Evolutionary conservation across 2,888 invertebrate species (phyloP).

Genomic region (Julus scandinavius): DNA sequence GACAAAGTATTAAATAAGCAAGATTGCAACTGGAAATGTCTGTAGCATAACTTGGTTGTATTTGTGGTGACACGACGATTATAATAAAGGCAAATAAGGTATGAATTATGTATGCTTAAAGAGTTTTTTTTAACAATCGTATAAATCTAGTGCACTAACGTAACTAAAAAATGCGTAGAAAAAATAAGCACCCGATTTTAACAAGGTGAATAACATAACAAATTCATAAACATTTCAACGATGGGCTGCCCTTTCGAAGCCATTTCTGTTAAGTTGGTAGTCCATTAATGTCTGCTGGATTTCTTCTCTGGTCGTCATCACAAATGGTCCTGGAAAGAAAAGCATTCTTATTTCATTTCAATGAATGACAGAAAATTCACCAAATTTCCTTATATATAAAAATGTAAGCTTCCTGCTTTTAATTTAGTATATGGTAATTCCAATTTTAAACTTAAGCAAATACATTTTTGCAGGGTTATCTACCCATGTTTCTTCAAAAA

Average conservation of each 20-base stretch:
- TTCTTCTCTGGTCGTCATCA: conserved; percentile 66
- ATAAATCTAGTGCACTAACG: neutral
- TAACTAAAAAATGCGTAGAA: conserved; percentile 31
- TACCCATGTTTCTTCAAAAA: too few species aligned
- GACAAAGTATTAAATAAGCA: conserved; percentile 1
- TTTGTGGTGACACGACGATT: conserved; percentile 15
- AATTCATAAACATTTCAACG: neutral
- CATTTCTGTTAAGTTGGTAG: conserved; percentile 64
- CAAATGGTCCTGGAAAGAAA: conserved; percentile 65
- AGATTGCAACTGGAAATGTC: conserved; percentile 17
- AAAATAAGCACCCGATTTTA: neutral
- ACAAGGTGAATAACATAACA: neutral
- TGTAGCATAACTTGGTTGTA: neutral
- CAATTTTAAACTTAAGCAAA: too few species aligned
- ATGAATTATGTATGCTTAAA: conserved; percentile 4
- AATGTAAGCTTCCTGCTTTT: too few species aligned
- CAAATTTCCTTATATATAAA: neutral
- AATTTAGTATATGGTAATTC: too few species aligned
- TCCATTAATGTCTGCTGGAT: conserved; percentile 65
- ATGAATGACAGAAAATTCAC: neutral
- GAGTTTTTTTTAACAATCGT: neutral
- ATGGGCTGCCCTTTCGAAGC: conserved; percentile 63
- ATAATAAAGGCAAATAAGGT: conserved; percentile 39
- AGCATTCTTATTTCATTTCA: neutral
- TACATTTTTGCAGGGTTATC: too few species aligned